A percentile compares a stretch with the other conserved stretches of the same genome.
Evolutionary conservation across 2,113 vertebrate genomes (phyloP).

Genomic region (Chionis minor): DNA sequence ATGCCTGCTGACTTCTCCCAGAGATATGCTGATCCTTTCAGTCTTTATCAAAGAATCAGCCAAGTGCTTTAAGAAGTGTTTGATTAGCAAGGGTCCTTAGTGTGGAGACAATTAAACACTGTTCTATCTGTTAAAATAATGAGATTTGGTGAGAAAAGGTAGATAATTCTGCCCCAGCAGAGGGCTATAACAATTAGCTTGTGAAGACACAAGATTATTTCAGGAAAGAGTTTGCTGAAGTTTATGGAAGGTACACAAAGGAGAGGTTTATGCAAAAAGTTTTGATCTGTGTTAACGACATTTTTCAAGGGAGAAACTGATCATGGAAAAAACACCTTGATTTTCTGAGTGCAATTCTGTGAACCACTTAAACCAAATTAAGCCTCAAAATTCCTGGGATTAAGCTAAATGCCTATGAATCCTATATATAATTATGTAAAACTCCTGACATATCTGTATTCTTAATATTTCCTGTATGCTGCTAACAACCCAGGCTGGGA

Average conservation of each 20-base stretch:
- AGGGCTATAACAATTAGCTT: background rate
- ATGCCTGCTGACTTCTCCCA: conserved; percentile 1
- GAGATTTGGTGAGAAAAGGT: background rate
- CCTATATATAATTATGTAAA: background rate
- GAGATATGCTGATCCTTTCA: conserved; percentile 41
- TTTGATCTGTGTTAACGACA: background rate
- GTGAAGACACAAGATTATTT: background rate
- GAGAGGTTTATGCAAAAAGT: background rate
- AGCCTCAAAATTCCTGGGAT: background rate
- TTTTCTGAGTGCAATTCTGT: background rate
- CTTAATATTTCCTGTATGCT: background rate
- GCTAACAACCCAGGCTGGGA: background rate
- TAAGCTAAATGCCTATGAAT: background rate
- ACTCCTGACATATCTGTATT: background rate
- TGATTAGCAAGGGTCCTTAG: conserved; percentile 2
- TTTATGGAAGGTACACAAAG: background rate
- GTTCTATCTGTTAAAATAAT: conserved; percentile 23
- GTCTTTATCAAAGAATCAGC: conserved; percentile 14
- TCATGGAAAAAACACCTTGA: background rate
- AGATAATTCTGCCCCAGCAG: background rate
- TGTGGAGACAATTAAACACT: background rate
- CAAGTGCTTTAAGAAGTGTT: conserved; percentile 40
- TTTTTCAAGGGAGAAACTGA: background rate
- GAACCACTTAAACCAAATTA: background rate
- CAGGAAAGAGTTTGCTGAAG: background rate